phyloP scores from a whole-genome alignment of 2,797 vertebrate species.

The Oreortyx pictus region DNA sequence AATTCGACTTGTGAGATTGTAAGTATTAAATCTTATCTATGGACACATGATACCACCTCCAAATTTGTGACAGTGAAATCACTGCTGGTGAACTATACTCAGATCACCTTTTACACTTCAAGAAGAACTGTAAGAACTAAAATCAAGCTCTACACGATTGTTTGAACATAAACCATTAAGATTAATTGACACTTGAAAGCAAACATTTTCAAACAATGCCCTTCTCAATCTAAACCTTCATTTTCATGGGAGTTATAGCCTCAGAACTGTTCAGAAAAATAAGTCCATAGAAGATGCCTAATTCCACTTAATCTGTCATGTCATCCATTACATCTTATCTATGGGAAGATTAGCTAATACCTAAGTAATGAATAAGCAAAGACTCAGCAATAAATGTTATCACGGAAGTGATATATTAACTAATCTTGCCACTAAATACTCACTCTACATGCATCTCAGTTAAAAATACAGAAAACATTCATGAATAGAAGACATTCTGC shows the following conservation, averaged over 20 bases:
- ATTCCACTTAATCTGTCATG: not conserved
- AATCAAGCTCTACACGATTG: too few species aligned
- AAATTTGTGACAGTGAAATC: not conserved
- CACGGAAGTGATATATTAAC: not conserved
- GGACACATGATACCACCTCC: not conserved
- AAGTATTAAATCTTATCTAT: not conserved
- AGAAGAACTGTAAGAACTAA: not conserved
- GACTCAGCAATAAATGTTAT: slow-evolving; percentile 5
- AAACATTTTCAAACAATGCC: not conserved
- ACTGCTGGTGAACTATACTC: not conserved
- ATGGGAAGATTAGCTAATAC: not conserved
- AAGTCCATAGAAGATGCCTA: not conserved
- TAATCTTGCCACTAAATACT: not conserved
- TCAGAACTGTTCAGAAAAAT: not conserved
- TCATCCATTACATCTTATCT: not conserved
- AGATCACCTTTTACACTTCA: not conserved
- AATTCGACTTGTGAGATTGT: not conserved
- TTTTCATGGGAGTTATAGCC: not conserved
- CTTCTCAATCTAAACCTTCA: not conserved
- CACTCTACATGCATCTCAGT: not conserved
- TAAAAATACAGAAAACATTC: not conserved
- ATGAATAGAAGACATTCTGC: not conserved
- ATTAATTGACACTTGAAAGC: not conserved
- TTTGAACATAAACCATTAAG: not conserved
- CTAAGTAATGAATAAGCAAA: slow-evolving; percentile 21